Conservation (phyloP, 2,888 invertebrate species). For the Macropis europaea region DNA sequence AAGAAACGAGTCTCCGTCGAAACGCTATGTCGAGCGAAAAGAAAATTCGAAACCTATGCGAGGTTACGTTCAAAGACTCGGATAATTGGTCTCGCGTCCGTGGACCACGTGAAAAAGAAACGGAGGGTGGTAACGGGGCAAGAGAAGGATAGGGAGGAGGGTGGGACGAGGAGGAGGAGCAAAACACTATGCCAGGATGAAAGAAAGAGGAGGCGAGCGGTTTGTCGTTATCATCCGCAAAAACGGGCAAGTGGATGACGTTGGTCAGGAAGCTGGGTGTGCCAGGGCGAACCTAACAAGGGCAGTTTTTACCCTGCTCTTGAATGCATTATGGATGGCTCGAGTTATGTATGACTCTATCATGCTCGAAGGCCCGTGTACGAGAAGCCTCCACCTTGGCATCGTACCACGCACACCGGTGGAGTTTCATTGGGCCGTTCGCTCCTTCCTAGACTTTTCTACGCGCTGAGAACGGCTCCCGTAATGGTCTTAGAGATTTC, state of each 20-base stretch:
- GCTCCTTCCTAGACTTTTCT: slow-evolving; percentile 61
- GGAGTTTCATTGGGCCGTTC: slow-evolving; percentile 6
- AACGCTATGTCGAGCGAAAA: slow-evolving; percentile 15
- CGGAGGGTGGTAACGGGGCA: not conserved
- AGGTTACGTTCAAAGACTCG: slow-evolving; percentile 6
- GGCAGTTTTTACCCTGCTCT: slow-evolving; percentile 66
- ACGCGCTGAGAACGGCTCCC: slow-evolving; percentile 65
- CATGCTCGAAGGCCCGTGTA: slow-evolving; percentile 65
- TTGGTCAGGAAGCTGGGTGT: slow-evolving; percentile 55
- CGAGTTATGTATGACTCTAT: slow-evolving; percentile 78
- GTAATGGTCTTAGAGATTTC: slow-evolving; percentile 75
- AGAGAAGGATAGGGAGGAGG: not conserved
- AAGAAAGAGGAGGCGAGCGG: slow-evolving; percentile 18
- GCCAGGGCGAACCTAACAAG: slow-evolving; percentile 68
- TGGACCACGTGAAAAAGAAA: slow-evolving; percentile 39
- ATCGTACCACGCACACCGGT: no score
- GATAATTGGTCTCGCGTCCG: slow-evolving; percentile 61
- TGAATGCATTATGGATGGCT: slow-evolving; percentile 78
- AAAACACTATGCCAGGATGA: no score
- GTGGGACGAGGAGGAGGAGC: not conserved
- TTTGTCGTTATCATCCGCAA: slow-evolving; percentile 63
- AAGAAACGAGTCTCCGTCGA: slow-evolving; percentile 9
- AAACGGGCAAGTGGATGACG: slow-evolving; percentile 50
- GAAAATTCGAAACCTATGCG: slow-evolving; percentile 19
- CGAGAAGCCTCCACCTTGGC: no score